These are phyloP conservation scores for Anabacerthia variegaticeps DNA, from an alignment of 2,797 vertebrate genomes.

Conservation along the genomic window DNA sequence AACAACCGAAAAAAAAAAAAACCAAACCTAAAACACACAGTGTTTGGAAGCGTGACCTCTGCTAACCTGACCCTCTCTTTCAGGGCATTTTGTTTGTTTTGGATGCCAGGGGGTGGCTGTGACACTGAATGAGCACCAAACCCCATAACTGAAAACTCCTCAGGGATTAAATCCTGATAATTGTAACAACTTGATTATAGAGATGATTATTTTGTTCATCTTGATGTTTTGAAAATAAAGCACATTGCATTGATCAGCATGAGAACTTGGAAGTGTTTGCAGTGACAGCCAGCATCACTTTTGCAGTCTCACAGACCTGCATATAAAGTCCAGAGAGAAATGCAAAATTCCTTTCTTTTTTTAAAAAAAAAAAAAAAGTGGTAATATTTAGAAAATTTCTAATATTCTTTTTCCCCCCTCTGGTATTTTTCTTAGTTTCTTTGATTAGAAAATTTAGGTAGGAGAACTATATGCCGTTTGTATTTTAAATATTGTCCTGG, in stretches of 20 bases:
- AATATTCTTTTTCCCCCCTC: background rate
- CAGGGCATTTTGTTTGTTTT: background rate
- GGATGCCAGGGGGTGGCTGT: background rate
- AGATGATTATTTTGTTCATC: background rate
- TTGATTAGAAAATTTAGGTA: background rate
- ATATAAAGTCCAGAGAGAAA: background rate
- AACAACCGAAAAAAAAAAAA: background rate
- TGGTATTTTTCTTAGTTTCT: background rate
- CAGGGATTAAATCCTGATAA: background rate
- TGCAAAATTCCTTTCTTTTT: background rate
- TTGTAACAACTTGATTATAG: background rate
- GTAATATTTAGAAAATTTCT: background rate
- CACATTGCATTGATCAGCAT: rapidly evolving
- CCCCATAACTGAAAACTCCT: background rate
- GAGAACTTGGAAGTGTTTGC: background rate
- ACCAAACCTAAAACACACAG: background rate
- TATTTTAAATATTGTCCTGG: background rate
- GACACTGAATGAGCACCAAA: background rate
- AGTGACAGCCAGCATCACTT: background rate
- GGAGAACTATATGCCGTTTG: background rate
- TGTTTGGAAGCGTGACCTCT: constrained; percentile 1
- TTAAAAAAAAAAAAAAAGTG: background rate
- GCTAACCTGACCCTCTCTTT: background rate
- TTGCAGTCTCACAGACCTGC: background rate
- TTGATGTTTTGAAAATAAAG: background rate